Evolutionary conservation across 2,888 invertebrate species (phyloP).

Genomic region (Fragum whitleyi): DNA sequence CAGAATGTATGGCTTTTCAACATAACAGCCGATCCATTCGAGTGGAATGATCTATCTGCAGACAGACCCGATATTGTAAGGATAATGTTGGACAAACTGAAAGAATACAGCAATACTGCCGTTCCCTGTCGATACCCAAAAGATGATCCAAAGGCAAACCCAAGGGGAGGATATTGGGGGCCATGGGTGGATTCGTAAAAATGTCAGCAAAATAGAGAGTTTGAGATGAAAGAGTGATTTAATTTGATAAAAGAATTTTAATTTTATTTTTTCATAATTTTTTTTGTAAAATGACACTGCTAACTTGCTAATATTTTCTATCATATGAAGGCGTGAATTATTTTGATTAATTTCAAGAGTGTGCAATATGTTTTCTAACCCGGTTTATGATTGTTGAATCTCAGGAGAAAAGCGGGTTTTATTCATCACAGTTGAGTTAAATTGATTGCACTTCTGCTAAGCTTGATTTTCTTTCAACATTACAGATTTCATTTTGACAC

Average conservation of each 20-base stretch:
- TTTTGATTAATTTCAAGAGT: too few species aligned
- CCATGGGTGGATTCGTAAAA: slow-evolving; percentile 77
- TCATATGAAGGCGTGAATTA: too few species aligned
- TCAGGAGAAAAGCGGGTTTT: background rate
- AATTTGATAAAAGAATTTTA: background rate
- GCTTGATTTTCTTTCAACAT: too few species aligned
- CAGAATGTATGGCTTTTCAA: slow-evolving; percentile 84
- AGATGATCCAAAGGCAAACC: slow-evolving; percentile 76
- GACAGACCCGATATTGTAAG: slow-evolving; percentile 71
- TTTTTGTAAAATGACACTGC: background rate
- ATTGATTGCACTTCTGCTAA: too few species aligned
- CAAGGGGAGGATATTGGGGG: slow-evolving; percentile 81
- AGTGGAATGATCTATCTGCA: slow-evolving; percentile 76
- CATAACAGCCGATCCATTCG: slow-evolving; percentile 79
- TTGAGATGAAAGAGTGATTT: background rate
- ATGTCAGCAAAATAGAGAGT: background rate
- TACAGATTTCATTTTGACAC: too few species aligned
- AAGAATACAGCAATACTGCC: slow-evolving; percentile 77
- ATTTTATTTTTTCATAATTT: background rate
- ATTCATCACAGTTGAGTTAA: too few species aligned
- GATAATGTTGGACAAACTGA: slow-evolving; percentile 73
- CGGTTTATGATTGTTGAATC: background rate
- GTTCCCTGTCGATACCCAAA: slow-evolving; percentile 80
- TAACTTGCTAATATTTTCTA: too few species aligned
- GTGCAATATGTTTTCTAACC: background rate